Conservation (phyloP, 2,797 vertebrate genomes). For the Silurus aristotelis region DNA sequence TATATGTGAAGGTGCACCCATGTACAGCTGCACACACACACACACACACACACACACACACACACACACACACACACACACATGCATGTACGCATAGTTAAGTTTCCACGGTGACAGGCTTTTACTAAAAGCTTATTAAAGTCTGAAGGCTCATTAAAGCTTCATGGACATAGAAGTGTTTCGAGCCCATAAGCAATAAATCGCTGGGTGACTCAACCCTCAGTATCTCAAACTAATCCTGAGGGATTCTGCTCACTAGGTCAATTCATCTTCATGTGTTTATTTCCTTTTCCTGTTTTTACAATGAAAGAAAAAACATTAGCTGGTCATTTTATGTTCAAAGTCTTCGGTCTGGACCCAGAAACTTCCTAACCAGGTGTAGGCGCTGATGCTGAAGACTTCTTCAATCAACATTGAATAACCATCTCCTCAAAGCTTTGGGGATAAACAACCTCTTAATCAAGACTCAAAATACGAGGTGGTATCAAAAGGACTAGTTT, state of each 20-base stretch:
- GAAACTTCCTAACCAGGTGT: no score
- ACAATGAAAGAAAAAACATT: not conserved
- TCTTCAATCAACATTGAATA: not conserved
- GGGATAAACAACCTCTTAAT: not conserved
- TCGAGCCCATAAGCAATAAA: not conserved
- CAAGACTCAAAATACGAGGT: no score
- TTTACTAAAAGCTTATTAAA: conserved; percentile 31
- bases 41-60: not conserved
- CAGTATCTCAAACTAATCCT: not conserved
- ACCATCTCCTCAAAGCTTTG: not conserved
- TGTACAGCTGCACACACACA: not conserved
- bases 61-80: not conserved
- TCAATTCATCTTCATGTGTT: not conserved
- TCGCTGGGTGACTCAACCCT: not conserved
- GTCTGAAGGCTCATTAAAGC: conserved; percentile 12
- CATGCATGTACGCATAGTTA: not conserved
- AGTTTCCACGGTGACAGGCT: conserved; percentile 35
- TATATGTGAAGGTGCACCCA: conserved; percentile 15
- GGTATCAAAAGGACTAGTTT: no score
- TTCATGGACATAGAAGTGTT: conserved; percentile 24
- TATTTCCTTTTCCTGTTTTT: not conserved
- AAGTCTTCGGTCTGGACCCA: not conserved
- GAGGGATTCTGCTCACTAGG: not conserved
- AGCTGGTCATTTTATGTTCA: not conserved
- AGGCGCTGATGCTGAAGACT: not conserved